Evolutionary conservation across 2,113 vertebrate genomes (phyloP), one percentile per base, ranked within the genome.

Genomic region (Zosterops borbonicus): DNA sequence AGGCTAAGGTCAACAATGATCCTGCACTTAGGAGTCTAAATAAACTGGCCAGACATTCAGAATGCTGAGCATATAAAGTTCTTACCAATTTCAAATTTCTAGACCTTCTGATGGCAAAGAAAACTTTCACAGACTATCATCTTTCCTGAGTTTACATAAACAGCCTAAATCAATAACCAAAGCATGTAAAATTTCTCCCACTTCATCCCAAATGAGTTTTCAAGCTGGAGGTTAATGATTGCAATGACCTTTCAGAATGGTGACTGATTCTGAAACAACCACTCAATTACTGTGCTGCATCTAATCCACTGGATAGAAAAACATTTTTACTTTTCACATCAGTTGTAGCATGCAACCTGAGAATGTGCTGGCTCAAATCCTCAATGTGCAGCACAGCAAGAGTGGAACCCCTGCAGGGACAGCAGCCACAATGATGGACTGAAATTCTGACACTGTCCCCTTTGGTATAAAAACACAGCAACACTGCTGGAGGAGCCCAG

Each of bases 141-240:
- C 42, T 70, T 71, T 68, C 63, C 75, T 37, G 9, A 85, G 47
- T 82, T 89, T 87, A 81, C 65, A 59, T 25, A 27, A 81, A 75
- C 42, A 60, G 33, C 22, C 44, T 29, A 78, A 71, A 84, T 15
- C 10, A 73, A 77, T 33, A 92, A 83, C 9, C 3, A 12, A 77
- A 41, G 33, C 33, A 67, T 15, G 59, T 24, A 59, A 55, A 84
- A 69, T 76, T 75, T 77, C 50, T 78, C 52, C 21, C 8, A 3
- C 39, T 87, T 90, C 44, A 76, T 60, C 33, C 41, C 53, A 78
- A 67, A 7, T 19, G 39, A 79, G 46, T 71, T 82, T 79, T 67
- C 69, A 75, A 56, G 39, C 77, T 56, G 49, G 62, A 87, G 65
- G 49, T 75, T 78, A 84, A 93, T 59, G 35, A 85, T 37, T 60